Base-by-base conservation (phyloP, 1,140 invertebrate species). In the Drosophila yakuba region DNA sequence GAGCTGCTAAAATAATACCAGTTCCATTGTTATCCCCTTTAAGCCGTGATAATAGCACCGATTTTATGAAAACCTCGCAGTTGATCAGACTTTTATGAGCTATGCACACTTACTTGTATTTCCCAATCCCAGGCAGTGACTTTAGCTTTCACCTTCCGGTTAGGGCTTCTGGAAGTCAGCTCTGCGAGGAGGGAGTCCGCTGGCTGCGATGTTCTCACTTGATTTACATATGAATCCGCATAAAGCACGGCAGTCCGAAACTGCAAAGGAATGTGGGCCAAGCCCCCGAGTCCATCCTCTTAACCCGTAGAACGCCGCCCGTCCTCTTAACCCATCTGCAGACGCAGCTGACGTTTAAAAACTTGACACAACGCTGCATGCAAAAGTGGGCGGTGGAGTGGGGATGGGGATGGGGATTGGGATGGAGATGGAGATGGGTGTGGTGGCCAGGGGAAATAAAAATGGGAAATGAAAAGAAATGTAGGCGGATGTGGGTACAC, bases 211-310 rank as follows among this genome's bases (percentile, higher is more conserved):
- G 75, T 78, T 79, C 78, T 78, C 57, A 67, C 75, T 80, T 84
- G 58, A 84, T 84, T 84, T 84, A 79, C 80, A 84, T 84, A 80
- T 64, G 80, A 84, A 84, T 84, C 55, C 73, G 64, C 80, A 83
- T 82, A 83, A 78, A 64, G 71, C 67, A 76, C 60, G 77, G 38
- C 61, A 61, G 69, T 74, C 38, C 48, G 79, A 82, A 71, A 78
- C 64, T 62, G 57, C 74, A 59, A 83, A 72, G 64, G 80, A 84
- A 84, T 73, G 76, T 79, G 58, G 72, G 82, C 69, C 80, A 79
- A 60, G 76, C 52, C 57, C 43, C 63, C 58, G 64, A 45, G 60
- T 69, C 71, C 72, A 47, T 38, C 52, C 52, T 51, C 67, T 72
- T 41, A 71, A 43, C 71, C 48, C 38, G 50, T 41, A 45, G 11